Evolutionary conservation across 2,888 invertebrate genomes (phyloP).

Genomic region (Entomobrya proxima): DNA sequence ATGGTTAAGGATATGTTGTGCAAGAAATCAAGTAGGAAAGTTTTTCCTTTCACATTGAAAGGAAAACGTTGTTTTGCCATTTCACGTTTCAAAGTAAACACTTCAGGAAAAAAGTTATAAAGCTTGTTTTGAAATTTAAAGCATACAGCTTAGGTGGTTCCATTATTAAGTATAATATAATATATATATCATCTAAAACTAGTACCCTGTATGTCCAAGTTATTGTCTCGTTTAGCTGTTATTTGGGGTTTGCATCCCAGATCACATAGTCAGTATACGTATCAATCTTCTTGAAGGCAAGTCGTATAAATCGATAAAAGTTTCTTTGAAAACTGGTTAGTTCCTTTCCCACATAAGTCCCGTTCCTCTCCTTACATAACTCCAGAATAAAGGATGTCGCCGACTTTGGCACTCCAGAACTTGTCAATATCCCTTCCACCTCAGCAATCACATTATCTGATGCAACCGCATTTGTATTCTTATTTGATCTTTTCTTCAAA

Average conservation of each 20-base stretch:
- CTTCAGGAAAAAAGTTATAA: too few species aligned
- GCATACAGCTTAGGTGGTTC: too few species aligned
- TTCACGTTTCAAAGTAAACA: too few species aligned
- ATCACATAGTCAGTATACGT: slow-evolving; percentile 61
- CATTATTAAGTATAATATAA: too few species aligned
- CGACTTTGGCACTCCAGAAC: neutral
- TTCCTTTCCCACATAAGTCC: slow-evolving; percentile 32
- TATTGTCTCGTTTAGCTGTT: neutral
- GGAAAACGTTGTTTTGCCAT: too few species aligned
- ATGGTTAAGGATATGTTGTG: too few species aligned
- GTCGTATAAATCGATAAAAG: slow-evolving; percentile 48
- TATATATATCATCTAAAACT: too few species aligned
- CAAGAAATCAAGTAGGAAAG: too few species aligned
- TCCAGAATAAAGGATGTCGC: slow-evolving; percentile 22
- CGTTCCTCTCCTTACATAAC: neutral
- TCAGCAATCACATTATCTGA: neutral
- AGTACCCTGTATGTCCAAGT: too few species aligned
- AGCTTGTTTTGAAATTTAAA: too few species aligned
- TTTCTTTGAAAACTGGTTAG: slow-evolving; percentile 56
- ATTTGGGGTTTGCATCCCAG: slow-evolving; percentile 58
- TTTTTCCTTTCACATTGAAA: too few species aligned
- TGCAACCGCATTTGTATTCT: neutral
- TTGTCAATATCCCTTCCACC: slow-evolving; percentile 19
- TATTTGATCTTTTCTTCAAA: neutral
- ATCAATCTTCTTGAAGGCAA: slow-evolving; percentile 58